Percentiles rank a stretch among this genome's conserved stretches.
phyloP scores from a whole-genome alignment of 2,888 invertebrate species.

The Zele albiditarsus region DNA sequence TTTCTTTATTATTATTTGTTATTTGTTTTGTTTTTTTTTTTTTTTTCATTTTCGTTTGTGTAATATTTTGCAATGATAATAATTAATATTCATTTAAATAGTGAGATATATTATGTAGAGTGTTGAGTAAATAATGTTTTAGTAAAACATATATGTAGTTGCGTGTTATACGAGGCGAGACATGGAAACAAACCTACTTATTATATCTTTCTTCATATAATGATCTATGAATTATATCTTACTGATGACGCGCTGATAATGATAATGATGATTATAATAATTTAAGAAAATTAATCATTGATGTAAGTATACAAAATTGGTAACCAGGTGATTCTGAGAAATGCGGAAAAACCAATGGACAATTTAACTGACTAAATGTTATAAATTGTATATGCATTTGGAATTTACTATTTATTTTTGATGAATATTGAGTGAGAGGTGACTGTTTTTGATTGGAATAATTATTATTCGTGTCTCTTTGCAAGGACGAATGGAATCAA shows the following conservation, averaged over 20 bases:
- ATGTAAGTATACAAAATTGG: background rate
- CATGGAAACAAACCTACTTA: background rate
- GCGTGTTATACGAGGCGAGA: background rate
- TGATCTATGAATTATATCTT: background rate
- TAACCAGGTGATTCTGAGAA: background rate
- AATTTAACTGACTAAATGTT: background rate
- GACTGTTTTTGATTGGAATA: no score
- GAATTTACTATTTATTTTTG: no score
- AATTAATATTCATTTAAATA: conserved; percentile 2
- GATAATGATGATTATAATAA: background rate
- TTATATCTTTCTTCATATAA: background rate
- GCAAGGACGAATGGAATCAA: no score
- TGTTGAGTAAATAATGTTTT: background rate
- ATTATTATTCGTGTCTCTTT: no score
- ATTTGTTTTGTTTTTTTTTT: background rate
- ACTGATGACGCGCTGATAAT: background rate
- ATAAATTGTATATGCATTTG: background rate
- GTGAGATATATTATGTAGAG: background rate
- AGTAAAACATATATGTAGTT: background rate
- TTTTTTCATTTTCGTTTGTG: background rate
- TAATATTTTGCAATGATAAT: background rate
- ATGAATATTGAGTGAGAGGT: no score
- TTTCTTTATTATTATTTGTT: background rate
- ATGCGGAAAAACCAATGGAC: background rate
- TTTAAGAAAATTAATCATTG: background rate